Percentiles rank a stretch among this genome's conserved stretches.
These are phyloP conservation scores for Lamproptera curius DNA, from an alignment of 2,888 invertebrate genomes.

Conservation along the genomic window DNA sequence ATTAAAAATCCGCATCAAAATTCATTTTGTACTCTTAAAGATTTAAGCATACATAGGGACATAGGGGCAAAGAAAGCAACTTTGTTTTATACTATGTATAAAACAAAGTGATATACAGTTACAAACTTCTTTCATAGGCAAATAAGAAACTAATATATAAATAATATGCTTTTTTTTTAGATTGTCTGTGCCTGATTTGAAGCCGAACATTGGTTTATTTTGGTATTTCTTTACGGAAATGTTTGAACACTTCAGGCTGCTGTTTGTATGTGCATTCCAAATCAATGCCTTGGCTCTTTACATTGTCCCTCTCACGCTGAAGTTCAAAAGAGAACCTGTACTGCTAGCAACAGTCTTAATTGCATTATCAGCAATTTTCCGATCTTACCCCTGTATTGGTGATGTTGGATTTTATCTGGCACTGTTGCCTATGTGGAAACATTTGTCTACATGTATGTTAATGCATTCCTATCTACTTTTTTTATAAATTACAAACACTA, in stretches of 20 bases:
- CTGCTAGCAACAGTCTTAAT: conserved; percentile 88
- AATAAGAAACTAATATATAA: too few relatives aligned
- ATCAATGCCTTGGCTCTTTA: conserved; percentile 96
- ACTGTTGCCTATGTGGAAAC: conserved; percentile 93
- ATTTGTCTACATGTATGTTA: conserved; percentile 89
- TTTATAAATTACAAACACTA: too few relatives aligned
- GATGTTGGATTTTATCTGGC: conserved; percentile 96
- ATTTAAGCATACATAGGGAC: too few relatives aligned
- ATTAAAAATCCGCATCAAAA: too few relatives aligned
- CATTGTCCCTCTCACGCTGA: conserved; percentile 90
- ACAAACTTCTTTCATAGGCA: too few relatives aligned
- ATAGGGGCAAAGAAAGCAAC: too few relatives aligned
- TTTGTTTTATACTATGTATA: too few relatives aligned
- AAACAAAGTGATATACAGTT: too few relatives aligned
- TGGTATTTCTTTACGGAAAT: conserved; percentile 99
- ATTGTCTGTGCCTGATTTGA: conserved; percentile 93
- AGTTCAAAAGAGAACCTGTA: conserved; percentile 88
- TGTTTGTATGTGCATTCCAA: conserved; percentile 98
- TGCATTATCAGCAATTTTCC: conserved; percentile 91
- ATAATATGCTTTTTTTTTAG: conserved; percentile 78
- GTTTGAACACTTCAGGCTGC: conserved; percentile 98
- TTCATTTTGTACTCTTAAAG: too few relatives aligned
- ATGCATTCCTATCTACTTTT: too few relatives aligned
- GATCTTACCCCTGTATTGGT: conserved; percentile 97
- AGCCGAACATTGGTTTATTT: conserved; percentile 98